Percentiles rank a stretch among this genome's conserved stretches.
Evolutionary conservation across 2,797 vertebrate genomes (phyloP).

Genomic region (Sardinella longiceps): DNA sequence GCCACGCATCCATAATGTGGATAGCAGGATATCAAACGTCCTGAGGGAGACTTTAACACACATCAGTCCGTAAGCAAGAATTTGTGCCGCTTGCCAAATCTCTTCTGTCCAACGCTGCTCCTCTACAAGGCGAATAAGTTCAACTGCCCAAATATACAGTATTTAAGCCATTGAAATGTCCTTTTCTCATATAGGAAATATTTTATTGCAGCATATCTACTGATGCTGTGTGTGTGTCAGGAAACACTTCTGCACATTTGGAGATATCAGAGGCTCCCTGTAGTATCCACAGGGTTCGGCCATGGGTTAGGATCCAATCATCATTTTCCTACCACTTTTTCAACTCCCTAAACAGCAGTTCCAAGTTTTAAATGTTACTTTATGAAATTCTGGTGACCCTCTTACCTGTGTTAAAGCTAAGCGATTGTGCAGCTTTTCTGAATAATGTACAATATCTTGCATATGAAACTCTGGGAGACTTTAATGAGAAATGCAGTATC

Average conservation of each 20-base stretch:
- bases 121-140: background rate
- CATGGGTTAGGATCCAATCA: background rate
- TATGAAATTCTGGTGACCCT: background rate
- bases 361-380: background rate
- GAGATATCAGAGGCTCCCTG: background rate
- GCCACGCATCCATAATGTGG: constrained; percentile 12
- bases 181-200: background rate
- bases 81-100: background rate
- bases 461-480: background rate
- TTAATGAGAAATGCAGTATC: too few relatives aligned
- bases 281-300: background rate
- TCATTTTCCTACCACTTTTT: background rate
- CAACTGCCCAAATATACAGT: background rate
- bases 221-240: background rate
- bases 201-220: background rate
- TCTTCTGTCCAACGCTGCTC: background rate
- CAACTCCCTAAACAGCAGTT: background rate
- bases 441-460: background rate
- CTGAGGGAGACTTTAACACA: background rate
- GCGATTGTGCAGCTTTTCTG: background rate
- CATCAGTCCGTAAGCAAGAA: constrained; percentile 5
- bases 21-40: constrained; percentile 18
- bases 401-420: background rate
- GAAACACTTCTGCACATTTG: background rate
- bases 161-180: background rate